Evolutionary conservation across 2,888 invertebrate genomes (phyloP), one percentile per base, ranked within the genome.

Genomic region (Anthoptus insignis): DNA sequence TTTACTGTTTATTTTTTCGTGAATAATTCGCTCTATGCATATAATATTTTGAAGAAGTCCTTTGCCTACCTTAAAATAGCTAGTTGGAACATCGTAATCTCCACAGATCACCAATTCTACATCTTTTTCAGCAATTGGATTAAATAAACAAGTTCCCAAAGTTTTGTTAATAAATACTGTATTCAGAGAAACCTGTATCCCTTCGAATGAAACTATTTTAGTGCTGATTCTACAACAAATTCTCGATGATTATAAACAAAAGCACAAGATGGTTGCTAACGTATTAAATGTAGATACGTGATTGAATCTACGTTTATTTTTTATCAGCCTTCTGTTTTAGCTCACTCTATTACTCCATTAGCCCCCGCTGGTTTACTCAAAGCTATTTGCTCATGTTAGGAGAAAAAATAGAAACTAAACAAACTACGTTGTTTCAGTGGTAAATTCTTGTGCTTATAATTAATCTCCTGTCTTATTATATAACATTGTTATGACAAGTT

Each of bases 261-360:
- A 27, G 32, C 47, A 14, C 67, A 71, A 67, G 61, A 67, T 65
- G 54, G 64, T 72, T 60, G 68, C 66, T 71, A 72, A 71, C 71
- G 60, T 69, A 71, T 64, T 69, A 64, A 69, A 69, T 64, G 58
- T 66, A 69, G 67, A 57, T 68, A 69, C 58, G 54, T 71, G 61
- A 64, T 69, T 66, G 64, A 66, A 65, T 65, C 65, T 64, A 11
- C 67, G 70, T 76, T 76, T 88, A 85, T 88, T 89, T 86, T 86
- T 82, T 78, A 70, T 75, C 82, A 91, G 70, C 81, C 93, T 78
- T 88, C 93, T 82, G 94, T 89, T 87, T 91, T 89, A 65, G 78
- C 91, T 86, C 94, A 94, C 73, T 94, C 94, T 58, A 81, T 89
- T 64, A 92, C 89, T 85, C 94, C 94, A 83, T 95, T 95, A 85